Base-by-base conservation (phyloP, 2,888 invertebrate species). In the Mythimna loreyi region DNA sequence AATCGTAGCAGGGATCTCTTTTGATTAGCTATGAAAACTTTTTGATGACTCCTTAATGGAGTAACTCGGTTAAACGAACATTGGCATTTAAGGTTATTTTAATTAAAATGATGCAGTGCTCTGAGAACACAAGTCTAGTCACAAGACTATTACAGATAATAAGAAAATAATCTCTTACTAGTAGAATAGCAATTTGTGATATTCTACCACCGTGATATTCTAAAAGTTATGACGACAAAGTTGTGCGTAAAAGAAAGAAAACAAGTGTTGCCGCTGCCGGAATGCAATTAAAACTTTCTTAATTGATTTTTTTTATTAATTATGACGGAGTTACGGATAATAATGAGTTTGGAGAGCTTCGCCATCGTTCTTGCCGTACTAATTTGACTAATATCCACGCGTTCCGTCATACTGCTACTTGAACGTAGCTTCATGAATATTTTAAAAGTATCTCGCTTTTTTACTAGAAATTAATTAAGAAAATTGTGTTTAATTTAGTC, bases 251-350 rank as follows among this genome's bases (percentile, higher is more conserved):
- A 75, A 59, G 36, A 72, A 75, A 69, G 74, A 80, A 73, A 61
- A 58, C 58, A 59, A 80, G 67, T 63, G 63, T 68, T 25, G 63
- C 70, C 68, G 66, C 81, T 71, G 57, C 57, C 68, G 56, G 60
- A 73, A 74, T 82, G 79, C 80, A 82, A 84, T 88, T 87, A 85
- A 87, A 88, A 88, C 82, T 88, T 87, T 80, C 52, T 66, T 85
- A 82, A 88, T 87, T 84, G 82, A 80, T 86, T 85, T 86, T n/a
- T 83, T 84, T 84, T 80, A 83, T 85, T 83, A 85, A 84, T 85
- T 81, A 79, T 72, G 52, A 75, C 75, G 60, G 53, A 67, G 72
- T 66, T 81, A 69, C 61, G 57, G 66, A 73, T 78, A 72, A 75
- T 80, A 76, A 76, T 81, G 80, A 81, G 76, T 78, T 80, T 78